A percentile compares a stretch with the other conserved stretches of the same genome.
Conservation (phyloP, 2,797 vertebrate genomes). For the Siniperca scherzeri region DNA sequence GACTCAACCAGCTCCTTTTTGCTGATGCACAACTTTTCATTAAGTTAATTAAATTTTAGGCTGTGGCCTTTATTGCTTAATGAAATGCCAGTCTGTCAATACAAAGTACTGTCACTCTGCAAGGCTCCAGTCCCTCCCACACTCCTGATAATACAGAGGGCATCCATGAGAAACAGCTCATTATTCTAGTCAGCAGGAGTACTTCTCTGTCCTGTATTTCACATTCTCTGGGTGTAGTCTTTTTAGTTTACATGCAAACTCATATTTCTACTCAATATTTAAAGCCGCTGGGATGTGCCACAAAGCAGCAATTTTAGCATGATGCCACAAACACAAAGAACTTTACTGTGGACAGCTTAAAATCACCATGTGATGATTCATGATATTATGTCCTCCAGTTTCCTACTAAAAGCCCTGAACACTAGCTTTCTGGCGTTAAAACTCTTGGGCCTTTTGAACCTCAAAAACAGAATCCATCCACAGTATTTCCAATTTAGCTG, state of each 20-base stretch:
- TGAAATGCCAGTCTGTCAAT: constrained; percentile 27
- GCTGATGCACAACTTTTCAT: constrained; percentile 12
- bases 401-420: not conserved
- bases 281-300: not conserved
- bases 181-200: constrained; percentile 22
- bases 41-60: constrained; percentile 9
- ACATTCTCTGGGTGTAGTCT: constrained; percentile 2
- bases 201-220: not conserved
- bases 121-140: not conserved
- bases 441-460: not conserved
- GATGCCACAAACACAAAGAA: not conserved
- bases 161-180: constrained; percentile 16
- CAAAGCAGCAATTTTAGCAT: not conserved
- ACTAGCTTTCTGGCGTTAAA: not conserved
- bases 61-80: constrained; percentile 7
- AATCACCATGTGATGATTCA: not conserved
- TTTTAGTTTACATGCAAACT: constrained; percentile 34
- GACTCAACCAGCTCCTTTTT: constrained; percentile 14
- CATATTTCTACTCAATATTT: not conserved
- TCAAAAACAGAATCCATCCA: not conserved
- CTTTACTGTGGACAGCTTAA: not conserved
- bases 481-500: not conserved
- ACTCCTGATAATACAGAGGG: constrained; percentile 12
- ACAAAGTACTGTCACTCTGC: not conserved
- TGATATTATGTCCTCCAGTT: not conserved